Percentiles rank a stretch among this genome's conserved stretches.
phyloP scores from a whole-genome alignment of 2,797 vertebrate species.

The Phoeniculus purpureus region DNA sequence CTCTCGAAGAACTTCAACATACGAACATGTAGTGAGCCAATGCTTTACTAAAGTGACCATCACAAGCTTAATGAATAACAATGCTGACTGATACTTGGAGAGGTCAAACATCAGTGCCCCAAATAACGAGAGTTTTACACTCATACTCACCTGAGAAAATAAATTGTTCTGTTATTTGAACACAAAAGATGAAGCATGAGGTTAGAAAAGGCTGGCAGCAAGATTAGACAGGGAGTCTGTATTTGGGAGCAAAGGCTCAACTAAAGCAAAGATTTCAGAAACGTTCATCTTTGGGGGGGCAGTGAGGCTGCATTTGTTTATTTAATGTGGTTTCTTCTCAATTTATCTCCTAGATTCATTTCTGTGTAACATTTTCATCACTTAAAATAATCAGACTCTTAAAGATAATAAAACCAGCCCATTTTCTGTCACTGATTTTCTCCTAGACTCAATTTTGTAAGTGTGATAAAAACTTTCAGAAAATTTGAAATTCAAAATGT shows the following conservation, averaged over 20 bases:
- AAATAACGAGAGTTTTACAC: not conserved
- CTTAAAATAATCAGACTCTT: not conserved
- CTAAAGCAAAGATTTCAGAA: not conserved
- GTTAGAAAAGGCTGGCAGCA: not conserved
- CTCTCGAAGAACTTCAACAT: not conserved
- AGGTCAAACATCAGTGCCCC: not conserved
- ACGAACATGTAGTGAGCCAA: not conserved
- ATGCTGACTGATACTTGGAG: not conserved
- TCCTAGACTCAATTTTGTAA: not conserved
- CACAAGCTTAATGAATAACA: not conserved
- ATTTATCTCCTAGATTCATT: not conserved
- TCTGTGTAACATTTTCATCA: not conserved
- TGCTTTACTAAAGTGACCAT: not conserved
- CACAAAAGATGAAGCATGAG: not conserved
- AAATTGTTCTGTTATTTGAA: not conserved
- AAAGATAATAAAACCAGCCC: not conserved
- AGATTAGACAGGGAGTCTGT: not conserved
- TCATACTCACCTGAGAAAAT: not conserved
- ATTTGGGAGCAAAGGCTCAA: not conserved
- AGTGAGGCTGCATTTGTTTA: not conserved
- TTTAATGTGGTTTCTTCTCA: not conserved
- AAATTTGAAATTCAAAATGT: not conserved
- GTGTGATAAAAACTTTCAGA: not conserved
- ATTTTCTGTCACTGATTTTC: not conserved
- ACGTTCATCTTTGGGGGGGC: not conserved